Evolutionary conservation across 2,113 vertebrate species (phyloP).

Genomic region (Crocuta crocuta): DNA sequence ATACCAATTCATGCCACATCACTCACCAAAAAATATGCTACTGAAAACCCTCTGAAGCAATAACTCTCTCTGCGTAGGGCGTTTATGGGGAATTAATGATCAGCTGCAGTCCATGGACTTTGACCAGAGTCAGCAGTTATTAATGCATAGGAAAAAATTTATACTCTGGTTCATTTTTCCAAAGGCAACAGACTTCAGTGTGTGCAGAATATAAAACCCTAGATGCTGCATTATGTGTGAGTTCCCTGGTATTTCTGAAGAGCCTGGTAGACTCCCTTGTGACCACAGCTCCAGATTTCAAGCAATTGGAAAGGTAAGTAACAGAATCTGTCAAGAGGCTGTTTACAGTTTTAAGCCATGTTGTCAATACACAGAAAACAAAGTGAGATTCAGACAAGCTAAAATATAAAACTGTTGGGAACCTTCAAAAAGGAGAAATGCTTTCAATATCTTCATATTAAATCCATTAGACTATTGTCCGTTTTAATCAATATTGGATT

Average conservation of each 20-base stretch:
- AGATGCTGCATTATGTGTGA: background rate
- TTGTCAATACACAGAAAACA: constrained; percentile 49
- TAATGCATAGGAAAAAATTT: constrained; percentile 34
- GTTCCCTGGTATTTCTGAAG: constrained; percentile 1
- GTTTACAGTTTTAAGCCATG: constrained; percentile 31
- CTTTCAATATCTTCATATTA: background rate
- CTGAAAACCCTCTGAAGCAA: background rate
- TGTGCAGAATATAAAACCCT: constrained; percentile 45
- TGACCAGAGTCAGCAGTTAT: constrained; percentile 37
- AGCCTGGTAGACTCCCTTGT: background rate
- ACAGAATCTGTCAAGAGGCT: constrained; percentile 32
- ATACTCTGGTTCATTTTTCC: constrained; percentile 46
- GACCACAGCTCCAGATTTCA: constrained; percentile 30
- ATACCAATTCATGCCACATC: constrained; percentile 43
- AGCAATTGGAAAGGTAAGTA: constrained; percentile 2
- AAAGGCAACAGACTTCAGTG: constrained; percentile 17
- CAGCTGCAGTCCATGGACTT: constrained; percentile 5
- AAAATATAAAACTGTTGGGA: background rate
- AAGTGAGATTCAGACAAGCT: constrained; percentile 34
- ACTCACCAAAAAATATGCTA: constrained; percentile 54
- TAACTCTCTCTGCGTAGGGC: background rate
- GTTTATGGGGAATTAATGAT: constrained; percentile 49
- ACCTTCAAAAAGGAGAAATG: constrained; percentile 12
- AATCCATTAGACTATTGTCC: background rate
- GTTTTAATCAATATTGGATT: background rate